These are phyloP conservation scores for Bibio marci DNA, from an alignment of 2,888 invertebrate genomes.

Conservation along the genomic window DNA sequence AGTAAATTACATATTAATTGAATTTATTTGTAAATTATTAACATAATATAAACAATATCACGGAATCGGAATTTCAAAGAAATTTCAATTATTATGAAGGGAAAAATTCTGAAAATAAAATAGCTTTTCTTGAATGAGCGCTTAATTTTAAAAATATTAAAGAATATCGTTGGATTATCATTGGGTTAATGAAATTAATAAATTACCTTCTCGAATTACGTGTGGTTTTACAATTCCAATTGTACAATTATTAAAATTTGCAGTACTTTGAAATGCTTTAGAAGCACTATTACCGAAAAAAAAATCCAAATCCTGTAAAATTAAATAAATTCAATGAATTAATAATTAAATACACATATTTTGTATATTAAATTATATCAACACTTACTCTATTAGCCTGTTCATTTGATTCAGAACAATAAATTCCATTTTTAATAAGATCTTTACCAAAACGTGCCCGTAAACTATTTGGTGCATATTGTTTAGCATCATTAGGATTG, in stretches of 20 bases:
- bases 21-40: no score
- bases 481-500: slow-evolving; percentile 41
- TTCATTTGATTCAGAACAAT: slow-evolving; percentile 42
- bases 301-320: slow-evolving; percentile 37
- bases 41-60: no score
- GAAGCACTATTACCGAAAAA: slow-evolving; percentile 46
- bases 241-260: slow-evolving; percentile 44
- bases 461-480: slow-evolving; percentile 36
- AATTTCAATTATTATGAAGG: no score
- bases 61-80: no score
- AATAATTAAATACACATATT: slow-evolving; percentile 3
- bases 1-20: no score
- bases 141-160: background rate
- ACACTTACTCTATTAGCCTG: slow-evolving; percentile 32
- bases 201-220: slow-evolving; percentile 52
- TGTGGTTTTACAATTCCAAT: slow-evolving; percentile 83
- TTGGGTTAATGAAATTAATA: background rate
- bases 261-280: slow-evolving; percentile 33
- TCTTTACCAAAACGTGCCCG: slow-evolving; percentile 51
- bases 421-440: slow-evolving; percentile 46
- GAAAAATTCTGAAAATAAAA: no score
- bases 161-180: background rate
- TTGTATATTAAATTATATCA: slow-evolving; percentile 1
- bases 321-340: slow-evolving; percentile 11
- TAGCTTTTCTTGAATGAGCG: no score